A percentile compares a stretch with the other conserved stretches of the same genome.
phyloP scores from a whole-genome alignment of 2,113 vertebrate species.

The Sula dactylatra region DNA sequence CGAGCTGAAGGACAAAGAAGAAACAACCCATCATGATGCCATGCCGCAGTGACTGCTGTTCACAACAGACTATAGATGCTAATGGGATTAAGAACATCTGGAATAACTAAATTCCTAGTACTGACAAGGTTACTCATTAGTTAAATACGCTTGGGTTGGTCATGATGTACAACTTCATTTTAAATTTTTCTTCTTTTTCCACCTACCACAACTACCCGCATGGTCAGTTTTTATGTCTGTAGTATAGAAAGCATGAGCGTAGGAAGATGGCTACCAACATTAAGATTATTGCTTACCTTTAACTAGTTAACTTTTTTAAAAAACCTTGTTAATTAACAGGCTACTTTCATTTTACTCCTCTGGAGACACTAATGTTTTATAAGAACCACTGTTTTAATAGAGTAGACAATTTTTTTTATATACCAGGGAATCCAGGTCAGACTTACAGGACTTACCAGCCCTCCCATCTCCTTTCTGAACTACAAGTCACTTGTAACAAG shows the following conservation, averaged over 20 bases:
- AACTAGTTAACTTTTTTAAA: neutral
- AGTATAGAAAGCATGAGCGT: neutral
- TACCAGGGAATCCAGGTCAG: neutral
- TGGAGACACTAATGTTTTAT: neutral
- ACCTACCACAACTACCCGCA: neutral
- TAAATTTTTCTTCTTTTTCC: neutral
- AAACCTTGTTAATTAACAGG: too few species aligned
- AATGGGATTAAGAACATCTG: neutral
- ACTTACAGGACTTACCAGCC: neutral
- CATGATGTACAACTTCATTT: neutral
- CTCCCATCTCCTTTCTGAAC: neutral
- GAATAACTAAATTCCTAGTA: neutral
- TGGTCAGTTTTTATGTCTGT: neutral
- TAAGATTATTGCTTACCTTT: neutral
- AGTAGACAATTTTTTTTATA: neutral
- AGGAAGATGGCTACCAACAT: neutral
- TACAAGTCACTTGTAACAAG: neutral
- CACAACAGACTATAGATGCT: neutral
- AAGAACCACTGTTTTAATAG: neutral
- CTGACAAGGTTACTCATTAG: neutral
- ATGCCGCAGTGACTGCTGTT: neutral
- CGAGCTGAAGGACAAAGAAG: constrained; percentile 80
- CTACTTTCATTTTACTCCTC: neutral
- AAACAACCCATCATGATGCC: neutral
- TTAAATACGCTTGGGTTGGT: neutral